A percentile compares a stretch with the other conserved stretches of the same genome.
These are phyloP conservation scores for Poeciliopsis turrubarensis DNA, from an alignment of 2,113 vertebrate species.

Conservation along the genomic window DNA sequence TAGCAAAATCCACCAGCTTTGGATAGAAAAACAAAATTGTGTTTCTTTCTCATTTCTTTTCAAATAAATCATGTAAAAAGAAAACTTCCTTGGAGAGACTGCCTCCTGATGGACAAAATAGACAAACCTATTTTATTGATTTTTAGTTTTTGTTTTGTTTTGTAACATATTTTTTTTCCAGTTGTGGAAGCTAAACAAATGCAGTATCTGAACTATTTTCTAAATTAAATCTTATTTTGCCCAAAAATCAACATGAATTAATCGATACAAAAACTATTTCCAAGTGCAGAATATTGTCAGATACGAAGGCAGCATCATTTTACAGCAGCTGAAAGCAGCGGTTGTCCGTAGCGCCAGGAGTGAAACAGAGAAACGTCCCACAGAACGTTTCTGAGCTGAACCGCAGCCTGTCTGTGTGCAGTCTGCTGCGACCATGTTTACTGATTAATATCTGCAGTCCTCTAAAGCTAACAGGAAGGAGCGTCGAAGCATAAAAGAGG, in stretches of 20 bases:
- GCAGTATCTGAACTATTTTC: too few species aligned
- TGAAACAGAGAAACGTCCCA: slow-evolving; percentile 1
- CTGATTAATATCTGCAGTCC: not conserved
- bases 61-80: not conserved
- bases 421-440: not conserved
- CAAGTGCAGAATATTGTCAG: not conserved
- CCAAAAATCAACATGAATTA: not conserved
- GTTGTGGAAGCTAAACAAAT: too few species aligned
- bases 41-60: too few species aligned
- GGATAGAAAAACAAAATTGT: too few species aligned
- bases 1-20: too few species aligned
- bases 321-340: not conserved
- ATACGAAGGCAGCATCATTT: slow-evolving; percentile 2
- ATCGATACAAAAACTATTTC: not conserved
- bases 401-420: not conserved
- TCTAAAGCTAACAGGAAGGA: not conserved
- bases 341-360: not conserved
- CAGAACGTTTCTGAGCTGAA: slow-evolving; percentile 10
- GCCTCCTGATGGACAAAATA: slow-evolving; percentile 48
- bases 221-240: too few species aligned
- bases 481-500: not conserved
- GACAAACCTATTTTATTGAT: not conserved
- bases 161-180: too few species aligned
- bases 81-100: slow-evolving; percentile 23
- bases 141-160: too few species aligned